Evolutionary conservation across 2,113 vertebrate species (phyloP), one percentile per base, ranked within the genome.

Genomic region (Todiramphus chloris): DNA sequence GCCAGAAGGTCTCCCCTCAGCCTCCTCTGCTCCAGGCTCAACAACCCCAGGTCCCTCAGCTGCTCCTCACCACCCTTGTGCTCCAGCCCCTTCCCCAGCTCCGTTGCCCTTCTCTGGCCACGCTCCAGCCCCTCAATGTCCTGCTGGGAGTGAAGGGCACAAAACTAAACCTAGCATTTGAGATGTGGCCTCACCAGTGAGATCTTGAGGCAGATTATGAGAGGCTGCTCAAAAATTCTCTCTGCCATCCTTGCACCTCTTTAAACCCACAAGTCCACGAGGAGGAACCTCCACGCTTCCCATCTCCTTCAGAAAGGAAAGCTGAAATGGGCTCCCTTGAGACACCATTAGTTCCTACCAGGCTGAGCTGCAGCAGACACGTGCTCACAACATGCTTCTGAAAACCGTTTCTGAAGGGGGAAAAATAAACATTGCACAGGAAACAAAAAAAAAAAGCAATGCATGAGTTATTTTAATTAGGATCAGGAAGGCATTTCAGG

Each of bases 201-300:
- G 35, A 60, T 18, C 25, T 46, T 13, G 5, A 11, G 1, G 24
- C 19, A 35, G 60, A 18, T 21, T 8, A 20, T 0, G 12, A 48
- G 27, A 33, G 13, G 17, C 9, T 13, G 58, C 53, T 43, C 31
- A 80, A 64, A 55, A 69, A 76, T 13, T 2, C 43, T 14, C 51
- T 46, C 63, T 55, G 77, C 73, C 48, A 5, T 2, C 30, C 63
- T 20, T 20, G 9, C 21, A 37, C 18, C 27, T 31, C 70, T 14
- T 17, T n/a, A 46, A 35, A 50, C 58, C 16, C 50, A 8, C 3
- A 16, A 27, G 56, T 1, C 28, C 3, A 37, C 11, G 3, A 56
- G 1, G 64, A 55, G 64, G 64, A 59, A 39, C 43, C 43, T 37
- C 39, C 66, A 6, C 0, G 0, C 9, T 41, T 33, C 28, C 44